Conservation (phyloP, 30 jellyfish, hydroid and myxozoan genomes). For the Nemopilema nomurai region DNA sequence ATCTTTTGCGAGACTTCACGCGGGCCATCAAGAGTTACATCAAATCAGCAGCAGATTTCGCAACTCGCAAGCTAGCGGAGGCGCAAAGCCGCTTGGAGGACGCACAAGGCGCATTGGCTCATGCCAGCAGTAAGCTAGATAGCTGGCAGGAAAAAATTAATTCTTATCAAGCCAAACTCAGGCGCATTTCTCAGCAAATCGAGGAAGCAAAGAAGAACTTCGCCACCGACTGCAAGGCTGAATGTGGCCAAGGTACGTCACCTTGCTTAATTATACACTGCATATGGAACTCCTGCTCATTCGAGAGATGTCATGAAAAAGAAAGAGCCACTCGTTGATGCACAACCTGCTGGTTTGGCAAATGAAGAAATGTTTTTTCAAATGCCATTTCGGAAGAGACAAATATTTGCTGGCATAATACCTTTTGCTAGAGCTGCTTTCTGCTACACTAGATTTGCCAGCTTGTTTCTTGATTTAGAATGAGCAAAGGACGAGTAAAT, state of each 20-base stretch:
- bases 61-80: conserved; percentile 1
- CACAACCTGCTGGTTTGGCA: too few species aligned
- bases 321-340: too few species aligned
- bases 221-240: conserved; percentile 31
- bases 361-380: too few species aligned
- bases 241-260: conserved; percentile 68
- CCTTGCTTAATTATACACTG: too few species aligned
- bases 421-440: too few species aligned
- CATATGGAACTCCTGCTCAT: too few species aligned
- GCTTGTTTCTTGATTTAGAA: too few species aligned
- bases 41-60: conserved; percentile 45
- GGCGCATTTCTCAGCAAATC: conserved; percentile 36
- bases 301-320: not conserved
- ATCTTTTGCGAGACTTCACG: conserved; percentile 30
- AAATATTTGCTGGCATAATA: not conserved
- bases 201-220: conserved; percentile 43
- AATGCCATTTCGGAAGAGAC: too few species aligned
- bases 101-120: conserved; percentile 24
- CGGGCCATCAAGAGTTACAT: conserved; percentile 26
- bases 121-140: conserved; percentile 48
- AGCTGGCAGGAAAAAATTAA: conserved; percentile 46
- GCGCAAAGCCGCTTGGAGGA: conserved; percentile 41
- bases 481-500: too few species aligned
- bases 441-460: too few species aligned
- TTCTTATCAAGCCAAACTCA: conserved; percentile 31